Conservation (phyloP, 2,797 vertebrate genomes). For the Dryobates pubescens region DNA sequence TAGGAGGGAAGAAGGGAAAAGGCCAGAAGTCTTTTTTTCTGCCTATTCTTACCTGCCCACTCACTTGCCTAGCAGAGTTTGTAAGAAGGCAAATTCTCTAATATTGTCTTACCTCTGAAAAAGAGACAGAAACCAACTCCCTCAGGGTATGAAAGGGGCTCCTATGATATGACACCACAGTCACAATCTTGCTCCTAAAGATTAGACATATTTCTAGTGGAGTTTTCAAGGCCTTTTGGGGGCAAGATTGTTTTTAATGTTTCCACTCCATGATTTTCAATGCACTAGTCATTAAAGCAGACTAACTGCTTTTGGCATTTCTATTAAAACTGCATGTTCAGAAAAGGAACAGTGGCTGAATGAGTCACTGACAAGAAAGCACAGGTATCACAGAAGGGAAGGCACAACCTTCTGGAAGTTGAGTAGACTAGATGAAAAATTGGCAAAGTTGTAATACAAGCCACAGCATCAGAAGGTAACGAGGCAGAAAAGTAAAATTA, state of each 20-base stretch:
- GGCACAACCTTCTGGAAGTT: background rate
- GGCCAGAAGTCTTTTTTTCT: background rate
- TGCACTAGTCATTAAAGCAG: background rate
- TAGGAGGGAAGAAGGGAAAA: background rate
- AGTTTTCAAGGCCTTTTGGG: background rate
- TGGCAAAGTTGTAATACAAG: background rate
- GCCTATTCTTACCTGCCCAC: background rate
- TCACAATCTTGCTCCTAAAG: background rate
- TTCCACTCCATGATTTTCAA: conserved; percentile 9
- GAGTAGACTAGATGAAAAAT: background rate
- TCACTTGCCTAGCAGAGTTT: no score
- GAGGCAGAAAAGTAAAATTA: conserved; percentile 15
- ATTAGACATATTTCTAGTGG: background rate
- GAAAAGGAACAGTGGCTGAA: background rate
- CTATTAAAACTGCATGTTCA: conserved; percentile 40
- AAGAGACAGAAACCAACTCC: background rate
- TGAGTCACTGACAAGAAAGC: conserved; percentile 34
- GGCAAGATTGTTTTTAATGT: background rate
- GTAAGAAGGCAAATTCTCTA: background rate
- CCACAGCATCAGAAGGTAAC: background rate
- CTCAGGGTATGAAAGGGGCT: background rate
- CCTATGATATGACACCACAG: background rate
- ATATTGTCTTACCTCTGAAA: background rate
- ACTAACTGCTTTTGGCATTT: conserved; percentile 19
- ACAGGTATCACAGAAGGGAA: background rate